A percentile compares a stretch with the other conserved stretches of the same genome.
Conservation (phyloP, 1,140 invertebrate species). For the Aphis gossypii region DNA sequence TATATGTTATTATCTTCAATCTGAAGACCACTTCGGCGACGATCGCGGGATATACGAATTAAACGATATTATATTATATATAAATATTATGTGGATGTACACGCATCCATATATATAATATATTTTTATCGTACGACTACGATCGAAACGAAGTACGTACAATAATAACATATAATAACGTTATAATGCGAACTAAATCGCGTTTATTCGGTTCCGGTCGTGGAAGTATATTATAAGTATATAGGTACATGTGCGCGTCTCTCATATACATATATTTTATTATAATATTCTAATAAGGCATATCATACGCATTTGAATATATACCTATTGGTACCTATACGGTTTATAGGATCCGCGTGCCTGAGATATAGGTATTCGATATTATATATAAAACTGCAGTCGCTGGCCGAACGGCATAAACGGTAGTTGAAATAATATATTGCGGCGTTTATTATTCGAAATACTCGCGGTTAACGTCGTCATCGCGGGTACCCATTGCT, state of each 20-base stretch:
- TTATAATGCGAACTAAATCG: neutral
- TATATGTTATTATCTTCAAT: neutral
- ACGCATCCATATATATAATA: neutral
- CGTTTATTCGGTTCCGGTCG: neutral
- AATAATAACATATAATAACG: neutral
- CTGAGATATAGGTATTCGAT: neutral
- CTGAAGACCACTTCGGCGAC: neutral
- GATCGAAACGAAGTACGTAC: neutral
- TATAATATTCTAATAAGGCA: neutral
- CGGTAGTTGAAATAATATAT: conserved; percentile 12
- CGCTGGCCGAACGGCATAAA: neutral
- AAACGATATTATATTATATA: neutral
- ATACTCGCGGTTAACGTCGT: neutral
- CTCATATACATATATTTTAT: neutral
- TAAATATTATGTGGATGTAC: neutral
- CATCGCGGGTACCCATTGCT: neutral
- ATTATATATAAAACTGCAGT: neutral
- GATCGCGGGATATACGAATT: neutral
- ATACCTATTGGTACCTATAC: too few relatives aligned
- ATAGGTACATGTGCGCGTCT: neutral
- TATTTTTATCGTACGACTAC: neutral
- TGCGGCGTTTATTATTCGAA: neutral
- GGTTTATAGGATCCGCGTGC: neutral
- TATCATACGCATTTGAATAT: neutral
- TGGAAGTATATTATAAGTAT: neutral